These are phyloP conservation scores for Epinotia demarniana DNA, from an alignment of 2,888 invertebrate species.

Conservation along the genomic window DNA sequence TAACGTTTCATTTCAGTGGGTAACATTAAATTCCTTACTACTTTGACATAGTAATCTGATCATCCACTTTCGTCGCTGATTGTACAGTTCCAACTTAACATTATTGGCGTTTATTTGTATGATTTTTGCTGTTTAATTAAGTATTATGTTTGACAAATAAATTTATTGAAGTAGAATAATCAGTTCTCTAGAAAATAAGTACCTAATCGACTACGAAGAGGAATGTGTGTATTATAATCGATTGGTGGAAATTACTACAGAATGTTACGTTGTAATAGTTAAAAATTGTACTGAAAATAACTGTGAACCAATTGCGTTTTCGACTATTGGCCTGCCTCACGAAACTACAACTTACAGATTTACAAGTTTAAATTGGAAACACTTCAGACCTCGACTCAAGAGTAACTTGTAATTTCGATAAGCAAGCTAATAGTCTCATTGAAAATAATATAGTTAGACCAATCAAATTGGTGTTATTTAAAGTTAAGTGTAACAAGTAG, in stretches of 20 bases:
- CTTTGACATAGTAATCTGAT: neutral
- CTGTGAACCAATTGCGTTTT: no score
- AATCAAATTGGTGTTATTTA: constrained; percentile 50
- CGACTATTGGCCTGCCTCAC: no score
- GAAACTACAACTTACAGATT: no score
- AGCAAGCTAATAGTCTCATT: neutral
- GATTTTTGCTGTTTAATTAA: constrained; percentile 28
- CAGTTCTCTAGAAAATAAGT: neutral
- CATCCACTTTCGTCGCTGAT: neutral
- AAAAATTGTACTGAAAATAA: no score
- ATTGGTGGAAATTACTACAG: no score
- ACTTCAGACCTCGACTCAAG: no score
- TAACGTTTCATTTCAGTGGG: neutral
- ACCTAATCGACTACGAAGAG: neutral
- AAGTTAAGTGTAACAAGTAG: constrained; percentile 24
- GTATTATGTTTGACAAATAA: neutral
- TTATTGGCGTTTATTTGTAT: neutral
- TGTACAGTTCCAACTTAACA: neutral
- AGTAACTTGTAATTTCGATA: no score
- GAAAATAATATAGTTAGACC: constrained; percentile 49
- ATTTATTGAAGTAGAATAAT: neutral
- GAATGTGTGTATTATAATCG: neutral
- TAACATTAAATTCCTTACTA: neutral
- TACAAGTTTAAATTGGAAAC: no score
- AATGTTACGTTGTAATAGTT: no score